Conservation (phyloP, 2,113 vertebrate species). For the Myodes glareolus region DNA sequence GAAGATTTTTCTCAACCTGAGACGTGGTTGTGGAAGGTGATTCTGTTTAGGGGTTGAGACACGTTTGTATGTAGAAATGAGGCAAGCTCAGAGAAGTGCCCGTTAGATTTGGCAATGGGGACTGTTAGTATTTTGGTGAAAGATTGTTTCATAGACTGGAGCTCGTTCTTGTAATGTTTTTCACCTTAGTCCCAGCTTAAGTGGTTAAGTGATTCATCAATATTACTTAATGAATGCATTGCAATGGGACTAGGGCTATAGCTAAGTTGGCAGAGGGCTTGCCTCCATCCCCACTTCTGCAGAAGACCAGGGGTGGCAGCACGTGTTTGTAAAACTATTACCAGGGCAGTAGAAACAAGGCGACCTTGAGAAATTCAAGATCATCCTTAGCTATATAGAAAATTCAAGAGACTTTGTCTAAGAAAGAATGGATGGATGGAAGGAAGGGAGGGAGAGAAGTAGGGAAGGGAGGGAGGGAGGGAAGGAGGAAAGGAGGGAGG, state of each 20-base stretch:
- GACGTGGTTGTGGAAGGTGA: neutral
- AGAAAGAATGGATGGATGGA: neutral
- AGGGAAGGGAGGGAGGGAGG: fast-evolving
- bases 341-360: neutral
- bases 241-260: neutral
- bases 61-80: neutral
- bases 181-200: neutral
- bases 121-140: neutral
- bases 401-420: neutral
- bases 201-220: neutral
- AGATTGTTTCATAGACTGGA: neutral
- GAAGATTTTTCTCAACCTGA: neutral
- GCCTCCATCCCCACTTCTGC: neutral
- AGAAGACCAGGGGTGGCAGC: neutral
- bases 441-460: no score
- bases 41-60: neutral
- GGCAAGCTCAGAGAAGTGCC: neutral
- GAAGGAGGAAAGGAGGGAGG: fast-evolving
- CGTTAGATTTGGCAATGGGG: neutral
- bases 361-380: neutral
- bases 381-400: neutral
- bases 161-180: neutral
- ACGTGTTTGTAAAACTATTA: neutral
- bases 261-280: neutral
- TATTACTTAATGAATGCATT: neutral